Base-by-base conservation (phyloP, 2,888 invertebrate species). In the Adelognathus sp. region DNA sequence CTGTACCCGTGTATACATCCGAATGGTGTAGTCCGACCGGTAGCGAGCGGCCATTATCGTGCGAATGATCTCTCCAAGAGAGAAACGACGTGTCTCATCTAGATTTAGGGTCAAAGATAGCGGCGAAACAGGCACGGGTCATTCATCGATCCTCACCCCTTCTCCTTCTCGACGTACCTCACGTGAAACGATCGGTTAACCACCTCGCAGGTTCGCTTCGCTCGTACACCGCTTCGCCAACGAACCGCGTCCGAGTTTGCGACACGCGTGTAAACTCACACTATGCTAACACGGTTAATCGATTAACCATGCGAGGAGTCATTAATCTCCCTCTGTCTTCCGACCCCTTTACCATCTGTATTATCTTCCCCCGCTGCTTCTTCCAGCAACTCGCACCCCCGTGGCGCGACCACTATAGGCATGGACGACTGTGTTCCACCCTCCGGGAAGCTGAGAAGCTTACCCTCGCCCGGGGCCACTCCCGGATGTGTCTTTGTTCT, bases 61-160 rank as follows among this genome's bases (percentile, higher is more conserved):
- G 58, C 72, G 63, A 72, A 72, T 76, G 71, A 79, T 79, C 61
- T 52, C 27, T 67, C 46, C 21, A 24, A 11, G 46, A 50, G 76
- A 79, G 76, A 76, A 79, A 76, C 79, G 79, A 79, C 79, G 76
- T 79, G 79, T 69, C 76, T 76, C 79, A 79, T 79, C 79, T 69
- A 79, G 79, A 79, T 79, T 79, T 79, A 79, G 76, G 79, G 61
- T 72, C 63, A 67, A 63, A 71, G 79, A 79, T 79, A 76, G 79
- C 76, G 63, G 27, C n/a, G n/a, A n/a, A 39, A 67, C 72, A 71
- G 67, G 76, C 63, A 67, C 52, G 79, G 79, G 76, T 76, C 79
- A 79, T 79, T 63, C 71, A 79, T 79, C 79, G 79, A 79, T 76
- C 76, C 76, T 63, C 66, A n/a, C n/a, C n/a, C n/a, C n/a, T n/a